Conservation (phyloP, 1,140 invertebrate species). For the Camponotus floridanus region DNA sequence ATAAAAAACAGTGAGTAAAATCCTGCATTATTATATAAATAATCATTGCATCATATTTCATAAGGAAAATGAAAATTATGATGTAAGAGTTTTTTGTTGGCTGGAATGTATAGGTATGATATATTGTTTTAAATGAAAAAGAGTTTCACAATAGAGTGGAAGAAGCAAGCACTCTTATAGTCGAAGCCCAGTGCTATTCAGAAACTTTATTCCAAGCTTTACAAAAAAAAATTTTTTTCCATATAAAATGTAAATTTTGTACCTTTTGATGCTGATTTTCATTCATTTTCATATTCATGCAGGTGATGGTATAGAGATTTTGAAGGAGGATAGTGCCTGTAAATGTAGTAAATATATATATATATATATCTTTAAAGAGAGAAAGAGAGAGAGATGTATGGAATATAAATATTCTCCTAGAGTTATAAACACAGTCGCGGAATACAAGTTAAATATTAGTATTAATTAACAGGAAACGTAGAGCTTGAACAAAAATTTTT, state of each 20-base stretch:
- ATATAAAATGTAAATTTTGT: constrained; percentile 24
- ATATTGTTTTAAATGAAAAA: constrained; percentile 8
- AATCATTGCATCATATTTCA: neutral
- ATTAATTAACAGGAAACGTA: constrained; percentile 58
- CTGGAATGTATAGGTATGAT: neutral
- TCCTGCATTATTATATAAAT: neutral
- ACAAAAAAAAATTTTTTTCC: constrained; percentile 41
- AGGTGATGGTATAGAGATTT: constrained; percentile 47
- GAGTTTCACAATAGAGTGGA: constrained; percentile 1
- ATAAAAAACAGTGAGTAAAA: neutral
- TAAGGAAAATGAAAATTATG: neutral
- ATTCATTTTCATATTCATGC: constrained; percentile 32
- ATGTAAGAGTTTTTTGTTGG: constrained; percentile 13
- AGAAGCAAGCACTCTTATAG: constrained; percentile 50
- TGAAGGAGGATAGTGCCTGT: constrained; percentile 74
- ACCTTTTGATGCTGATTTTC: constrained; percentile 42
- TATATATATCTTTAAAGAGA: constrained; percentile 39
- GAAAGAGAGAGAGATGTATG: neutral
- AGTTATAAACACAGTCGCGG: constrained; percentile 53
- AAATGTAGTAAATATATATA: constrained; percentile 74
- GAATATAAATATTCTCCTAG: constrained; percentile 69
- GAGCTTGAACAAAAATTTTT: constrained; percentile 71
- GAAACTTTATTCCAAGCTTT: constrained; percentile 42
- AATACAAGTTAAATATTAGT: constrained; percentile 68
- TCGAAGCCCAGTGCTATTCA: constrained; percentile 18